Percentiles rank a stretch among this genome's conserved stretches.
Conservation (phyloP, 1,140 invertebrate genomes). For the Diploscapter pachys region DNA sequence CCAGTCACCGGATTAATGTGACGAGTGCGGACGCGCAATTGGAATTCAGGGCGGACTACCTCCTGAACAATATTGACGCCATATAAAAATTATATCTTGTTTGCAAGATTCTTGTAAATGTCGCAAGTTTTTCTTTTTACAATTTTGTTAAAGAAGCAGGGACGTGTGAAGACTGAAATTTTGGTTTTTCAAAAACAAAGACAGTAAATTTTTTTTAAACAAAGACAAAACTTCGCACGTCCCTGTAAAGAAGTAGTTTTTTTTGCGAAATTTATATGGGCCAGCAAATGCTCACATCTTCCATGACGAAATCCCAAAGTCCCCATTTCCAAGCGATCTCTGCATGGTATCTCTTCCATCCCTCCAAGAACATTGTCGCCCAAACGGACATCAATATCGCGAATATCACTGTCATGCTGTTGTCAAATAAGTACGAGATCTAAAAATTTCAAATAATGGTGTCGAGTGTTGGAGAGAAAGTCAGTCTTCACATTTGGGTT, state of each 20-base stretch:
- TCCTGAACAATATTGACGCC: conserved; percentile 32
- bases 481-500: too few relatives aligned
- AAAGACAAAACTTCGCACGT: too few relatives aligned
- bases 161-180: too few relatives aligned
- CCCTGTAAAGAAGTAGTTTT: too few relatives aligned
- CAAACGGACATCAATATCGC: conserved; percentile 96
- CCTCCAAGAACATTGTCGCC: conserved; percentile 88
- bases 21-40: conserved; percentile 41
- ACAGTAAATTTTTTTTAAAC: too few relatives aligned
- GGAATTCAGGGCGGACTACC: conserved; percentile 54
- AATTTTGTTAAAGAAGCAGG: too few relatives aligned
- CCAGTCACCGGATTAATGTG: conserved; percentile 52
- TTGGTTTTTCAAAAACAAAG: too few relatives aligned
- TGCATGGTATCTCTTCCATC: conserved; percentile 87
- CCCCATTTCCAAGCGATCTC: conserved; percentile 93
- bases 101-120: too few relatives aligned
- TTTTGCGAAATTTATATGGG: too few relatives aligned
- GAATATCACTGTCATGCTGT: conserved; percentile 91
- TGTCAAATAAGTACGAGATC: conserved; percentile 91
- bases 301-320: conserved; percentile 73
- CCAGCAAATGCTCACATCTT: conserved; percentile 65
- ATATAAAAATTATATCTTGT: too few relatives aligned
- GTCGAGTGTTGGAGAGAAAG: too few relatives aligned
- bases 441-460: conserved; percentile 34
- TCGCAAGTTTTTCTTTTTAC: too few relatives aligned